phyloP scores from a whole-genome alignment of 2,113 vertebrate species.

The Todiramphus chloris region DNA sequence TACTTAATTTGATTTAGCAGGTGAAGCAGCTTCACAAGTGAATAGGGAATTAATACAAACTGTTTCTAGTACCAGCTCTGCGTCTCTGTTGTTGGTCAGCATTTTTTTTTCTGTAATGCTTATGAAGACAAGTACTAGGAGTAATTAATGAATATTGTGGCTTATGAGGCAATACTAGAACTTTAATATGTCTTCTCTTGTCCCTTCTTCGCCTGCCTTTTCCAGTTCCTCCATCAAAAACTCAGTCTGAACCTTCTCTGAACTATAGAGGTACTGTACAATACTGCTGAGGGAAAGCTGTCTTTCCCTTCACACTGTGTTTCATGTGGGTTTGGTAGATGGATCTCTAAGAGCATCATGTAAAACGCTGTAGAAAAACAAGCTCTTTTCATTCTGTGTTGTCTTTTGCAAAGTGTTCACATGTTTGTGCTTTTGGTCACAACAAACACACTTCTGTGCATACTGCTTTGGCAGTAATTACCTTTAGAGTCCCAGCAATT shows the following conservation, averaged over 20 bases:
- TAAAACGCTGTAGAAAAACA: neutral
- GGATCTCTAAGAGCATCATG: neutral
- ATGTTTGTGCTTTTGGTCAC: neutral
- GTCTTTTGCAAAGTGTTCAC: neutral
- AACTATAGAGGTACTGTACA: constrained; percentile 87
- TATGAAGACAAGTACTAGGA: neutral
- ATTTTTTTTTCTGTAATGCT: neutral
- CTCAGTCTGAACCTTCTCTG: constrained; percentile 88
- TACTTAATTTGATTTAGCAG: neutral
- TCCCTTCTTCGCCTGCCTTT: constrained; percentile 66
- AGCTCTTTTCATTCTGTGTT: neutral
- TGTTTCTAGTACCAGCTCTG: neutral
- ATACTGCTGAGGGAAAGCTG: neutral
- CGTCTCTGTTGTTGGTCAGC: accelerated
- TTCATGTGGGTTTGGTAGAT: constrained; percentile 32
- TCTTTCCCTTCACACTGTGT: neutral
- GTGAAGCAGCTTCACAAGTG: neutral
- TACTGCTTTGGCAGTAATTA: neutral
- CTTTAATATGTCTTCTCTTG: constrained; percentile 43
- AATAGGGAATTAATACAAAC: neutral
- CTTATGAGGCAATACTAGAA: neutral
- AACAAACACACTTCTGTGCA: neutral
- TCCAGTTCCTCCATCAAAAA: constrained; percentile 94
- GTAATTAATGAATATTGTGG: neutral
- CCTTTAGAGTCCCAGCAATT: neutral